Evolutionary conservation across 2,113 vertebrate genomes (phyloP).

Genomic region (Larimichthys crocea): DNA sequence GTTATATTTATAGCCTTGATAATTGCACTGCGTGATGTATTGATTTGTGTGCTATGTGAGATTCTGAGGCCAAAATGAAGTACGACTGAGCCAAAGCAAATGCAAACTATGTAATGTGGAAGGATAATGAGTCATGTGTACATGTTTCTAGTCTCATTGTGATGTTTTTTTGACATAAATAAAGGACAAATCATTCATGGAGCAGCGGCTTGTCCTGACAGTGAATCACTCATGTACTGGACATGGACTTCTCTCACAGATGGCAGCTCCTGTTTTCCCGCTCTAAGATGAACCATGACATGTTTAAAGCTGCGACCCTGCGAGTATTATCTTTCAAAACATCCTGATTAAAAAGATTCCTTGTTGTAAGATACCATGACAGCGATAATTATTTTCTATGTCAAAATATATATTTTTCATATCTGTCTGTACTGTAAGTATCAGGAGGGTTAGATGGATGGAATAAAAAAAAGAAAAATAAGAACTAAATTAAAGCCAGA

Average conservation of each 20-base stretch:
- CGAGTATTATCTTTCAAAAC: slow-evolving; percentile 75
- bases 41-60: background rate
- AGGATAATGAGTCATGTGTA: background rate
- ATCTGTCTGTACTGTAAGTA: slow-evolving; percentile 63
- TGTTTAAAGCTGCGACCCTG: slow-evolving; percentile 58
- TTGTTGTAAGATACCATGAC: slow-evolving; percentile 68
- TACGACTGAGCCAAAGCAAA: background rate
- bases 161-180: background rate
- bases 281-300: slow-evolving; percentile 33
- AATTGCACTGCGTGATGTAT: background rate
- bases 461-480: slow-evolving; percentile 64
- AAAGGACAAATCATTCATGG: background rate
- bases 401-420: slow-evolving; percentile 71
- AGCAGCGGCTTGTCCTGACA: background rate
- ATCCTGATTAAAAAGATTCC: slow-evolving; percentile 80
- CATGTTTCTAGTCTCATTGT: background rate
- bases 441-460: slow-evolving; percentile 49
- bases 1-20: background rate
- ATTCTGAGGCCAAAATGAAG: background rate
- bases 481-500: slow-evolving; percentile 80
- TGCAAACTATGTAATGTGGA: background rate
- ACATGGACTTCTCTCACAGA: slow-evolving; percentile 15
- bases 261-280: slow-evolving; percentile 44
- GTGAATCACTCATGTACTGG: background rate
- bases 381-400: slow-evolving; percentile 77